phyloP scores from a whole-genome alignment of 2,113 vertebrate species.

The Cheilinus undulatus region DNA sequence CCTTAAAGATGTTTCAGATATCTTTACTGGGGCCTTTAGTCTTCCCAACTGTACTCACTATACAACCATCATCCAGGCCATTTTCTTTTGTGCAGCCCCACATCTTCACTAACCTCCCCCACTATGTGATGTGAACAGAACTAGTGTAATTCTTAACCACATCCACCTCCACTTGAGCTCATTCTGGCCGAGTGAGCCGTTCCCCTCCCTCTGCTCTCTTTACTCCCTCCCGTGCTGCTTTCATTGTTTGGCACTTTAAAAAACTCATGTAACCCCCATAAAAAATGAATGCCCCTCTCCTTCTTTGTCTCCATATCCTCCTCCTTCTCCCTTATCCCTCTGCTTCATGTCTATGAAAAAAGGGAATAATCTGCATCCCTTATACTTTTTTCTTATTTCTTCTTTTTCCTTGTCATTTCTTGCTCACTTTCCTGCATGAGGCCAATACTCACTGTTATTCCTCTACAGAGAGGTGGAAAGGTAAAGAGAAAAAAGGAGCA shows the following conservation, averaged over 20 bases:
- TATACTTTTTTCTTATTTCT: constrained; percentile 7
- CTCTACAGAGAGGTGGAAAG: constrained; percentile 4
- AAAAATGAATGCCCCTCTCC: constrained; percentile 57
- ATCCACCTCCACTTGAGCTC: constrained; percentile 32
- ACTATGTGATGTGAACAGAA: constrained; percentile 48
- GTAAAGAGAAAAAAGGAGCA: not conserved
- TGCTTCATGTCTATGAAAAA: constrained; percentile 43
- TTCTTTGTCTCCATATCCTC: not conserved
- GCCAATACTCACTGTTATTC: constrained; percentile 27
- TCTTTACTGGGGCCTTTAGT: constrained; percentile 41
- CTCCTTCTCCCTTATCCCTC: not conserved
- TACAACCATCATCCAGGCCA: constrained; percentile 34
- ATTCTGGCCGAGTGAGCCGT: constrained; percentile 31
- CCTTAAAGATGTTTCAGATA: constrained; percentile 53
- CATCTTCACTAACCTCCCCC: too few relatives aligned
- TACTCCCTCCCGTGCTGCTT: constrained; percentile 26
- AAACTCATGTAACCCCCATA: constrained; percentile 60
- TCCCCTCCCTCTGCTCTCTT: constrained; percentile 28
- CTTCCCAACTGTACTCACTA: constrained; percentile 16
- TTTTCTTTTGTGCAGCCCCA: constrained; percentile 22
- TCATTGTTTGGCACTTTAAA: constrained; percentile 54
- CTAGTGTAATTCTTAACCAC: constrained; percentile 53
- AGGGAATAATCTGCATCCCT: constrained; percentile 18
- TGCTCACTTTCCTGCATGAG: constrained; percentile 26
- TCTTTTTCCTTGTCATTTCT: constrained; percentile 10